Evolutionary conservation across 1,140 invertebrate genomes (phyloP).

Genomic region (Pseudomyrmex pallidus): DNA sequence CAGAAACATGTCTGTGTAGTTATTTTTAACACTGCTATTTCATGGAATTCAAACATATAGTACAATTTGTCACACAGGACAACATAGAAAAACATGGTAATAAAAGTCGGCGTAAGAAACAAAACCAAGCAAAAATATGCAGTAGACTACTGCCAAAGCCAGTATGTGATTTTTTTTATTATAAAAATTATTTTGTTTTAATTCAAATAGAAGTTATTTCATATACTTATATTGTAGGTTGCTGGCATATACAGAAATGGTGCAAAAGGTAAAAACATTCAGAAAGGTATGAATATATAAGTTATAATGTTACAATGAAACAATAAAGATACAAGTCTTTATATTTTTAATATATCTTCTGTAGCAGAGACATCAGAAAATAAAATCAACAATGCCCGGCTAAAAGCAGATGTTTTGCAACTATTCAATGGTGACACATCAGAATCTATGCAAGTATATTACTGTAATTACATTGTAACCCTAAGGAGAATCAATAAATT

Average conservation of each 20-base stretch:
- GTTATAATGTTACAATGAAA: not conserved
- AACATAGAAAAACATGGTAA: not conserved
- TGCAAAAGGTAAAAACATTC: conserved; percentile 3
- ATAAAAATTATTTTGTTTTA: not conserved
- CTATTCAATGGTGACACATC: conserved; percentile 21
- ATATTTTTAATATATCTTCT: conserved; percentile 7
- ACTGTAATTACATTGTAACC: too few species aligned
- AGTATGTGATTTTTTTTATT: conserved; percentile 2
- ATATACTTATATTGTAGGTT: conserved; percentile 10
- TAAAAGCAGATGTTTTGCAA: conserved; percentile 20
- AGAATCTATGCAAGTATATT: conserved; percentile 11
- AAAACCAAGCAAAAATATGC: not conserved
- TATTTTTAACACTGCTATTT: conserved; percentile 4
- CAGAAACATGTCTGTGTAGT: not conserved
- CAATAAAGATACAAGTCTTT: not conserved
- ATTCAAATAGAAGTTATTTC: not conserved
- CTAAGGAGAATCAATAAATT: too few species aligned
- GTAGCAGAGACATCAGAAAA: not conserved
- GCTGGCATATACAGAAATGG: conserved; percentile 44
- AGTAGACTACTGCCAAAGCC: conserved; percentile 7
- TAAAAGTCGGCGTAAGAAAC: not conserved
- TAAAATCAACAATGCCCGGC: not conserved
- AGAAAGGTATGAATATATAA: conserved; percentile 20
- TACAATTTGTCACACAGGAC: conserved; percentile 25
- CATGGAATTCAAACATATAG: not conserved